phyloP scores from a whole-genome alignment of 2,797 vertebrate genomes.

The Poeciliopsis turneri region DNA sequence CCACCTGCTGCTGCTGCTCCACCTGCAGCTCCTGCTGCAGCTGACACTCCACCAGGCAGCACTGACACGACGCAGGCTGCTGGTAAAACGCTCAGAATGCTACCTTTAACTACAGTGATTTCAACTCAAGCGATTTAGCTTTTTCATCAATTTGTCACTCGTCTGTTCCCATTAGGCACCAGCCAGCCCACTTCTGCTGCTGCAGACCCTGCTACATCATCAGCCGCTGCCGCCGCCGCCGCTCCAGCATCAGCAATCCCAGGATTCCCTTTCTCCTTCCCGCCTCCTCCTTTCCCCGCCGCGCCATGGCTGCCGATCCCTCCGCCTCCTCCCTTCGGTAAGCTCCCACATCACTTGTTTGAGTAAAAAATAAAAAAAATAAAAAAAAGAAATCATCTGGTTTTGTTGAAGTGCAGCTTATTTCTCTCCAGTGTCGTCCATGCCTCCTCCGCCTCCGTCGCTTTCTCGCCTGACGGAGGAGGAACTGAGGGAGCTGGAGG shows the following conservation, averaged over 20 bases:
- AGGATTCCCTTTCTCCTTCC: slow-evolving; percentile 87
- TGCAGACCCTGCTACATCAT: slow-evolving; percentile 62
- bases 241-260: slow-evolving; percentile 75
- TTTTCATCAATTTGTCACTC: neutral
- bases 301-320: slow-evolving; percentile 92
- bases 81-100: slow-evolving; percentile 57
- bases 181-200: slow-evolving; percentile 66
- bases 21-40: slow-evolving; percentile 46
- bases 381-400: too few relatives aligned
- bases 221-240: slow-evolving; percentile 47
- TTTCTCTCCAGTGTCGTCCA: slow-evolving; percentile 85
- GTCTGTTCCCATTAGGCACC: slow-evolving; percentile 52
- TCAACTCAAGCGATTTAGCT: neutral
- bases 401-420: neutral
- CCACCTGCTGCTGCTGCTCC: slow-evolving; percentile 70
- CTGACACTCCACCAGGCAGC: slow-evolving; percentile 62
- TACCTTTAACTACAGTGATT: too few relatives aligned
- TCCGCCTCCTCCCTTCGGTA: slow-evolving; percentile 91
- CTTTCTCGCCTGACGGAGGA: slow-evolving; percentile 89
- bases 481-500: slow-evolving; percentile 91
- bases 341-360: slow-evolving; percentile 35
- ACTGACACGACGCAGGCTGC: slow-evolving; percentile 63
- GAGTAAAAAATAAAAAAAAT: too few relatives aligned
- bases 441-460: slow-evolving; percentile 91
- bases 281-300: slow-evolving; percentile 85